phyloP scores from a whole-genome alignment of 2,797 vertebrate genomes.

The Esox lucius region DNA sequence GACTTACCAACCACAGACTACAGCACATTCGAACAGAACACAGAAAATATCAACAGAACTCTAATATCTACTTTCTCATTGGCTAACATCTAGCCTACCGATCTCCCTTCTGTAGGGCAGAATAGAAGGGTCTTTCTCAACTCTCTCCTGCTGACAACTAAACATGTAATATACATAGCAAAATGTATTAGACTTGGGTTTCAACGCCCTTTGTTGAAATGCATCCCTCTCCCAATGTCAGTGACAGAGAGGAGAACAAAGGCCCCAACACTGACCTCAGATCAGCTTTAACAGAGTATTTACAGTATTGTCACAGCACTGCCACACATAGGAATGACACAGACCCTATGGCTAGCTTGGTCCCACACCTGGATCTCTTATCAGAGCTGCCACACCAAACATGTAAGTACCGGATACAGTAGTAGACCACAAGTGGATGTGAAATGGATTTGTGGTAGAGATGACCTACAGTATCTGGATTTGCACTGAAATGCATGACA shows the following conservation, averaged over 20 bases:
- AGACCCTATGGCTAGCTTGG: constrained; percentile 4
- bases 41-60: neutral
- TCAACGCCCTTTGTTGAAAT: constrained; percentile 16
- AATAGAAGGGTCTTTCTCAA: constrained; percentile 11
- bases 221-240: constrained; percentile 12
- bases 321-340: constrained; percentile 1
- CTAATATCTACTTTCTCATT: neutral
- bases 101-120: constrained; percentile 16
- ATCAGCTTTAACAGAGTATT: constrained; percentile 27
- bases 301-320: constrained; percentile 20
- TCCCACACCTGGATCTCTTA: neutral
- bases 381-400: neutral
- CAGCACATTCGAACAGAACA: neutral
- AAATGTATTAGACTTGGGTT: constrained; percentile 23
- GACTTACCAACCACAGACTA: neutral
- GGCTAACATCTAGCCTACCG: neutral
- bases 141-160: constrained; percentile 32
- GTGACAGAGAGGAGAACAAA: constrained; percentile 17
- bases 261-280: constrained; percentile 17
- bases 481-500: neutral
- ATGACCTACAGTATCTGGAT: neutral
- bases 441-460: neutral
- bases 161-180: constrained; percentile 1
- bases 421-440: too few relatives aligned
- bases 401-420: neutral